These are phyloP conservation scores for Regulus satrapa DNA, from an alignment of 2,113 vertebrate genomes.

Conservation along the genomic window DNA sequence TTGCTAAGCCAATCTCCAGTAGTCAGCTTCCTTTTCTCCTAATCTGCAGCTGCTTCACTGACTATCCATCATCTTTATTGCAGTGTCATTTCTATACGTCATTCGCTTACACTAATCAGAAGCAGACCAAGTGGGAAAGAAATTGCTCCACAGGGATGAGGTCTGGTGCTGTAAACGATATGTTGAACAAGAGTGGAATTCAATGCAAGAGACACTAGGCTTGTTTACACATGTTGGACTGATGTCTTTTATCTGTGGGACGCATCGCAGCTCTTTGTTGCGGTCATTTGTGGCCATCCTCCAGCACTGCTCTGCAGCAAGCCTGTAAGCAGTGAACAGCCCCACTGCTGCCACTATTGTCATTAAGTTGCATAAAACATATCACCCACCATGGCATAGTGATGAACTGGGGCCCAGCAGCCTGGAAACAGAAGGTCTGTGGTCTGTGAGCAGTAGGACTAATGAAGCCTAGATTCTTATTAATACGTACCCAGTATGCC, in stretches of 20 bases:
- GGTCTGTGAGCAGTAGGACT: not conserved
- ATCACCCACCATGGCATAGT: not conserved
- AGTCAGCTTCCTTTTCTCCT: slow-evolving; percentile 16
- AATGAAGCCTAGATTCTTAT: not conserved
- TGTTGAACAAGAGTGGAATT: slow-evolving; percentile 13
- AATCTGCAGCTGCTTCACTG: slow-evolving; percentile 11
- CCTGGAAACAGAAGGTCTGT: not conserved
- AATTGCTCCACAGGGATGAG: slow-evolving; percentile 23
- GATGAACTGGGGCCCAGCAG: not conserved
- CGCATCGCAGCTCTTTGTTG: not conserved
- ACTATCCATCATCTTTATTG: slow-evolving; percentile 35
- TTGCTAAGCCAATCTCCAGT: not conserved
- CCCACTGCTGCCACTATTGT: not conserved
- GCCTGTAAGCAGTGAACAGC: not conserved
- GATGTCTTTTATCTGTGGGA: slow-evolving; percentile 3
- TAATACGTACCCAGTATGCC: no score
- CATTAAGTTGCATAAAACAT: not conserved
- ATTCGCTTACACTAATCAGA: slow-evolving; percentile 32
- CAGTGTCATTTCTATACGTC: not conserved
- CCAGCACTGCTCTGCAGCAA: not conserved
- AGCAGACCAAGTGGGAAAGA: slow-evolving; percentile 24
- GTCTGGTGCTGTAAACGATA: not conserved
- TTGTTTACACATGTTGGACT: not conserved
- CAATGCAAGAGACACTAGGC: not conserved
- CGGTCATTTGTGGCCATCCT: not conserved